Base-by-base conservation (phyloP, 2,888 invertebrate genomes). In the Eilema griseolum region DNA sequence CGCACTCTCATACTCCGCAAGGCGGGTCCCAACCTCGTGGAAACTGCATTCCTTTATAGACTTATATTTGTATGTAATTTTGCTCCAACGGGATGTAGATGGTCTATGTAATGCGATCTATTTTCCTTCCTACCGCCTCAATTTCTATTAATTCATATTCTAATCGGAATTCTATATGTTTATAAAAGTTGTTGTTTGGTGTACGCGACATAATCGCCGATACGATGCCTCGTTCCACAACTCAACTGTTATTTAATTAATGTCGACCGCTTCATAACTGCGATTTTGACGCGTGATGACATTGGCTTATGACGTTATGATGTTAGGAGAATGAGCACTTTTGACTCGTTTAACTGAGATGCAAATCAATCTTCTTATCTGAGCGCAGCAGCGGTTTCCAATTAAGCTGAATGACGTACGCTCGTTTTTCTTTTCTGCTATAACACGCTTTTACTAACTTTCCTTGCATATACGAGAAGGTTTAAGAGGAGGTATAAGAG, bases 201-300 rank as follows among this genome's bases (percentile, higher is more conserved):
- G n/a, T n/a, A n/a, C 61, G 77, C 84, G 80, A 85, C 82, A 84
- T 83, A 85, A 86, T 85, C 85, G 81, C 76, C 84, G 81, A 85
- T 86, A 83, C 80, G 72, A 80, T 83, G 83, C 82, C 79, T 82
- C 80, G 82, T 70, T 83, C 78, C 79, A 84, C 78, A 82, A 85
- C 79, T 83, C 76, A 75, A 80, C 80, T 82, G 75, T 79, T 83
- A 81, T 79, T 81, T 81, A 79, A 76, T 76, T 80, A 82, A 83
- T 73, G 79, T 77, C 52, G 75, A 77, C 73, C 64, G 70, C 66
- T 74, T 71, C 77, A 66, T 71, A 76, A 76, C 74, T 72, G 75
- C 67, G 78, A 78, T 80, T 82, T 82, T 70, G 75, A 52, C 52
- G 71, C 71, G 61, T 76, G 72, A 74, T 76, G 76, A 72, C 66